These are phyloP conservation scores for Sebastes iracundus DNA, from an alignment of 2,797 vertebrate species.

Conservation along the genomic window DNA sequence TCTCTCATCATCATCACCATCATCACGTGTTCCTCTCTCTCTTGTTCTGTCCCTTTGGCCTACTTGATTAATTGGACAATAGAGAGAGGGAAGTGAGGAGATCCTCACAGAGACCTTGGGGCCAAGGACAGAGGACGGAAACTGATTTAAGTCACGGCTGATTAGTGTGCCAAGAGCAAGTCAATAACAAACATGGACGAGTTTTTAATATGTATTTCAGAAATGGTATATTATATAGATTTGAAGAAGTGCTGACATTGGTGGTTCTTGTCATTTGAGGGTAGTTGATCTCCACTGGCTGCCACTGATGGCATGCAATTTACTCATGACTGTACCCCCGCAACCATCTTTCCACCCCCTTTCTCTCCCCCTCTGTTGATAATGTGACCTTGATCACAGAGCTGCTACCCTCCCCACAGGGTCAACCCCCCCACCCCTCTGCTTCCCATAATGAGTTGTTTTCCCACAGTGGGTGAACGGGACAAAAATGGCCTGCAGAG, in stretches of 20 bases:
- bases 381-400: conserved; percentile 82
- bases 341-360: conserved; percentile 26
- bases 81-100: conserved; percentile 32
- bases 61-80: conserved; percentile 73
- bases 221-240: not conserved
- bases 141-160: conserved; percentile 29
- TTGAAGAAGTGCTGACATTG: not conserved
- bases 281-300: conserved; percentile 10
- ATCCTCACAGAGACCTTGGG: conserved; percentile 19
- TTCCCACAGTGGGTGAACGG: conserved; percentile 83
- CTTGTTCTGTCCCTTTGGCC: conserved; percentile 56
- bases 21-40: conserved; percentile 35
- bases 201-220: not conserved
- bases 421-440: conserved; percentile 36
- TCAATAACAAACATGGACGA: not conserved
- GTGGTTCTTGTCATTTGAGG: not conserved
- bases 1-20: not conserved
- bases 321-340: conserved; percentile 36
- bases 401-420: conserved; percentile 58
- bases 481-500: conserved; percentile 71
- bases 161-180: not conserved
- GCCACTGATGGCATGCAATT: conserved; percentile 32
- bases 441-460: conserved; percentile 83
- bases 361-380: conserved; percentile 49
- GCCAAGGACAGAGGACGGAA: conserved; percentile 40